Evolutionary conservation across 2,113 vertebrate species (phyloP).

Genomic region (Gymnocephalus cernua): DNA sequence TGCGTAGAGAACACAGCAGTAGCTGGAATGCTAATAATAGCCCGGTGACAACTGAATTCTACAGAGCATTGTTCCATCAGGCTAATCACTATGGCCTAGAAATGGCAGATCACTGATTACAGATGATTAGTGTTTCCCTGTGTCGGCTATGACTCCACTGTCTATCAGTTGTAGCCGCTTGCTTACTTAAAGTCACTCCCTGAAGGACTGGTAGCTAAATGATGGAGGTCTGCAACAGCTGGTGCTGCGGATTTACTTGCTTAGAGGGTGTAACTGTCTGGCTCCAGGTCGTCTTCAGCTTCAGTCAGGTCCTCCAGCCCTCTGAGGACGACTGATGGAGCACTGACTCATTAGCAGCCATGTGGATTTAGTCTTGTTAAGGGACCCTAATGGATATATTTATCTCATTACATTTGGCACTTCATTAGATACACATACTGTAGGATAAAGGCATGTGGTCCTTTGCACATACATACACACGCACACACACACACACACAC

Average conservation of each 20-base stretch:
- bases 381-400: constrained; percentile 79
- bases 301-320: constrained; percentile 54
- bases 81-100: constrained; percentile 56
- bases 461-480: constrained; percentile 28
- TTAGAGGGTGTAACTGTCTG: constrained; percentile 57
- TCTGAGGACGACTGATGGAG: constrained; percentile 71
- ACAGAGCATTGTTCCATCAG: constrained; percentile 56
- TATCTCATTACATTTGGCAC: constrained; percentile 80
- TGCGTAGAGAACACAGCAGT: constrained; percentile 14
- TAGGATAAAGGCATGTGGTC: constrained; percentile 34
- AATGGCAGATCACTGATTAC: constrained; percentile 66
- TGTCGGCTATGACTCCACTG: constrained; percentile 49
- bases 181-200: constrained; percentile 63
- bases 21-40: constrained; percentile 45
- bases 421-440: constrained; percentile 71
- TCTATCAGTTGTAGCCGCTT: constrained; percentile 40
- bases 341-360: constrained; percentile 78
- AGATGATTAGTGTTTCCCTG: constrained; percentile 61
- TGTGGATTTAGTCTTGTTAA: constrained; percentile 82
- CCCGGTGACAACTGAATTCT: constrained; percentile 29
- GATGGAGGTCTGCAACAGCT: constrained; percentile 69
- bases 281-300: constrained; percentile 53
- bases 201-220: constrained; percentile 57
- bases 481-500: constrained; percentile 2
- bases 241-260: constrained; percentile 68